Evolutionary conservation across 1,140 invertebrate genomes (phyloP).

Genomic region (Temnothorax curvispinosus): DNA sequence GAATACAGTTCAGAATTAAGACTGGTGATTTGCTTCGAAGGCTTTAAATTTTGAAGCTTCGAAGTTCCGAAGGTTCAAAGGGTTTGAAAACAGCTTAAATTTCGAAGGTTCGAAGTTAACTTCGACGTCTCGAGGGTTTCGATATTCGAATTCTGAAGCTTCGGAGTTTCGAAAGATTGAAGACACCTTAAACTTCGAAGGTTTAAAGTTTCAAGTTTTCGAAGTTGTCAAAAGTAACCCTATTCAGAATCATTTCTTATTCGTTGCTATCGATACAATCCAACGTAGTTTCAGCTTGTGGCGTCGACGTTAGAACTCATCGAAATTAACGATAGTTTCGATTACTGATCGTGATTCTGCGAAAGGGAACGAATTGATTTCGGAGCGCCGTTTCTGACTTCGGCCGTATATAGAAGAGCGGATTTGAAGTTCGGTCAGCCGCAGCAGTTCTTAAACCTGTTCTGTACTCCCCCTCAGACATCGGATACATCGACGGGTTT

Average conservation of each 20-base stretch:
- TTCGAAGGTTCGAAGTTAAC: no score
- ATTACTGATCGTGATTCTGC: background rate
- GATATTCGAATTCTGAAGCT: no score
- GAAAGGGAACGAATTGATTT: conserved; percentile 26
- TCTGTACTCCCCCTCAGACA: conserved; percentile 71
- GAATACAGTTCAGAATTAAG: no score
- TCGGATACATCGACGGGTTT: conserved; percentile 70
- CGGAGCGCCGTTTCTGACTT: conserved; percentile 48
- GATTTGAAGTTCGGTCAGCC: conserved; percentile 73
- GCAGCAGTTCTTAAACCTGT: conserved; percentile 72
- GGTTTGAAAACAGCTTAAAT: no score
- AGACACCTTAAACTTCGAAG: no score
- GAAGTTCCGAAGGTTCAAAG: no score
- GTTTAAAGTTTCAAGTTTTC: no score
- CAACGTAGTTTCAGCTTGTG: background rate
- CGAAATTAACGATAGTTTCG: background rate
- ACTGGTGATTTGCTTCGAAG: no score
- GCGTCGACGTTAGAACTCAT: background rate
- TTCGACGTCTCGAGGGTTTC: no score
- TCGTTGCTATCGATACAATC: background rate
- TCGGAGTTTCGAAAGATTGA: no score
- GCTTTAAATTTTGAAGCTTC: no score
- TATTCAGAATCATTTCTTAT: background rate
- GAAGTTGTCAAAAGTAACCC: background rate
- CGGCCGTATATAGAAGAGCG: conserved; percentile 56